Evolutionary conservation across 1,140 invertebrate species (phyloP).

Genomic region (Drosophila watanabei): DNA sequence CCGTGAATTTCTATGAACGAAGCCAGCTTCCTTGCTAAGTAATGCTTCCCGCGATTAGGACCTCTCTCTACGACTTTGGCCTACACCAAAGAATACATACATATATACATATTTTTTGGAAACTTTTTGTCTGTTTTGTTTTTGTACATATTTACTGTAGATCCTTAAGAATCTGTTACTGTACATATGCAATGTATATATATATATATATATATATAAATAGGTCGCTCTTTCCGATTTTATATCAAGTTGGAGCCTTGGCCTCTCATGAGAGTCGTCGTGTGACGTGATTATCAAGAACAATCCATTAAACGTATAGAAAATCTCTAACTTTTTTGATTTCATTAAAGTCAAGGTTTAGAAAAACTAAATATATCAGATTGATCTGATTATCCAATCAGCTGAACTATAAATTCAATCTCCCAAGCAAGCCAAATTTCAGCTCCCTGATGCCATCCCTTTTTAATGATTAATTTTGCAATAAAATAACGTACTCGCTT

Average conservation of each 20-base stretch:
- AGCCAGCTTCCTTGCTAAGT: neutral
- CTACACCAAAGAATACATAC: slow-evolving; percentile 15
- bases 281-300: neutral
- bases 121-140: slow-evolving; percentile 13
- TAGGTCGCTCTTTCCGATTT: slow-evolving; percentile 14
- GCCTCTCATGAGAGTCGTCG: neutral
- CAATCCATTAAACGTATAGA: slow-evolving; percentile 7
- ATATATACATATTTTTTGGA: neutral
- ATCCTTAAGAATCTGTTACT: slow-evolving; percentile 29
- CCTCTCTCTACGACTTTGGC: slow-evolving; percentile 12
- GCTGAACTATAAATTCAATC: too few relatives aligned
- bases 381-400: too few relatives aligned
- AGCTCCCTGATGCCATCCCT: too few relatives aligned
- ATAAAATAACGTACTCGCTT: neutral
- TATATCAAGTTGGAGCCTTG: neutral
- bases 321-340: neutral
- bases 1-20: neutral
- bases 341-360: neutral
- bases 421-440: too few relatives aligned
- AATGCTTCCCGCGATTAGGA: neutral
- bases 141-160: slow-evolving; percentile 33
- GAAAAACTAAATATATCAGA: too few relatives aligned
- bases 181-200: slow-evolving; percentile 35
- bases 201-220: slow-evolving; percentile 8
- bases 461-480: neutral